Evolutionary conservation across 2,888 invertebrate species (phyloP).

Genomic region (Phymatocera aterrima): DNA sequence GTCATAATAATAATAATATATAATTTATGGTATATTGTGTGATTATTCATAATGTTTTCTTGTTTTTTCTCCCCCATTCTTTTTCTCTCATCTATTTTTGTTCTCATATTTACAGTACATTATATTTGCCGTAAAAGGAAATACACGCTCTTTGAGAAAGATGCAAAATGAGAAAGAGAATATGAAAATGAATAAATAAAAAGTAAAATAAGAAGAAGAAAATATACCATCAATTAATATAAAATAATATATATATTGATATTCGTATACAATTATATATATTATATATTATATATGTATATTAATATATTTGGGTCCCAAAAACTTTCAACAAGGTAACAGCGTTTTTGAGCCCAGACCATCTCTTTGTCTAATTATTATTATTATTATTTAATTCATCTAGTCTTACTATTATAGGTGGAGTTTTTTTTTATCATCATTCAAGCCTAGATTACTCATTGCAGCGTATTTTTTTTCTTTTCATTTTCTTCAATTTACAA

Average conservation of each 20-base stretch:
- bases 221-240: slow-evolving; percentile 12
- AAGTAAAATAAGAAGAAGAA: background rate
- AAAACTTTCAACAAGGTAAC: slow-evolving; percentile 73
- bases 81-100: slow-evolving; percentile 37
- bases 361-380: slow-evolving; percentile 39
- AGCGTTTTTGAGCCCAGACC: slow-evolving; percentile 64
- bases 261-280: slow-evolving; percentile 27
- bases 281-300: slow-evolving; percentile 16
- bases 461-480: slow-evolving; percentile 27
- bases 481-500: too few relatives aligned
- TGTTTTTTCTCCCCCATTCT: slow-evolving; percentile 47
- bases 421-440: background rate
- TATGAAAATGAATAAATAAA: slow-evolving; percentile 1
- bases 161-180: background rate
- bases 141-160: slow-evolving; percentile 45
- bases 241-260: background rate
- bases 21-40: slow-evolving; percentile 50
- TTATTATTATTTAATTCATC: background rate
- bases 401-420: slow-evolving; percentile 27
- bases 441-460: slow-evolving; percentile 41
- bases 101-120: slow-evolving; percentile 67
- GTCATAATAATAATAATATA: slow-evolving; percentile 55
- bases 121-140: slow-evolving; percentile 68
- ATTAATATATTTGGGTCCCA: slow-evolving; percentile 58
- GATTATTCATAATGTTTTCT: slow-evolving; percentile 52